Conservation (phyloP, 92 coral and sea anemone genomes). For the Desmophyllum pertusum region DNA sequence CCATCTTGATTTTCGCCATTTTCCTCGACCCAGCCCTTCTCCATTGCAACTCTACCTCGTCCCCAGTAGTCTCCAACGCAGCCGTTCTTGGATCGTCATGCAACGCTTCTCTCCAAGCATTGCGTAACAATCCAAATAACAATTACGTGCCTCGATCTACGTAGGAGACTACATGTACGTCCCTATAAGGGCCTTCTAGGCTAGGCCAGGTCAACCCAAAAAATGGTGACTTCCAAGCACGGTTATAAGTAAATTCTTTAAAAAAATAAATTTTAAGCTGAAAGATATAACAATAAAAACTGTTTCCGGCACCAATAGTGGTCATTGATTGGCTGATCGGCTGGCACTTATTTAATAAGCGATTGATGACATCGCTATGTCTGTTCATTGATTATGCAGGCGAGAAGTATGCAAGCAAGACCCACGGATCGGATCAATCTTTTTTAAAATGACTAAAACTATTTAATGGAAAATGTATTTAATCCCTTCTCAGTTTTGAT, state of each 20-base stretch:
- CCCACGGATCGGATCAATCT: background rate
- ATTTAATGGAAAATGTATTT: too few species aligned
- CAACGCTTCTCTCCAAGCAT: conserved; percentile 1
- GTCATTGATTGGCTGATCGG: conserved; percentile 5
- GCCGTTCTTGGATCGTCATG: too few species aligned
- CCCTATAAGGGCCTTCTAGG: conserved; percentile 3
- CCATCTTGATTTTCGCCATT: conserved; percentile 12
- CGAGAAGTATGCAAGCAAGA: conserved; percentile 18
- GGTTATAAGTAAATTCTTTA: conserved; percentile 1
- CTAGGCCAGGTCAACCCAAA: background rate
- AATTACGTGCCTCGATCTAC: background rate
- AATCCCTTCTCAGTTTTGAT: too few species aligned
- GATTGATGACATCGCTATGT: background rate
- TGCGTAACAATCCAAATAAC: too few species aligned
- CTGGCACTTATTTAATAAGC: background rate
- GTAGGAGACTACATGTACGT: conserved; percentile 3
- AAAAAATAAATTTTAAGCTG: conserved; percentile 6
- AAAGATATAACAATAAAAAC: conserved; percentile 15
- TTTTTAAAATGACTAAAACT: too few species aligned
- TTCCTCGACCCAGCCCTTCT: conserved; percentile 15
- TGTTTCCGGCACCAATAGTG: conserved; percentile 6
- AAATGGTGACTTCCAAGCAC: conserved; percentile 10
- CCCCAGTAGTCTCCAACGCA: background rate
- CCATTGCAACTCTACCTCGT: background rate
- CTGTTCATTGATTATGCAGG: conserved; percentile 14